Evolutionary conservation across 2,888 invertebrate species (phyloP).

Genomic region (Balanococcus diminutus): DNA sequence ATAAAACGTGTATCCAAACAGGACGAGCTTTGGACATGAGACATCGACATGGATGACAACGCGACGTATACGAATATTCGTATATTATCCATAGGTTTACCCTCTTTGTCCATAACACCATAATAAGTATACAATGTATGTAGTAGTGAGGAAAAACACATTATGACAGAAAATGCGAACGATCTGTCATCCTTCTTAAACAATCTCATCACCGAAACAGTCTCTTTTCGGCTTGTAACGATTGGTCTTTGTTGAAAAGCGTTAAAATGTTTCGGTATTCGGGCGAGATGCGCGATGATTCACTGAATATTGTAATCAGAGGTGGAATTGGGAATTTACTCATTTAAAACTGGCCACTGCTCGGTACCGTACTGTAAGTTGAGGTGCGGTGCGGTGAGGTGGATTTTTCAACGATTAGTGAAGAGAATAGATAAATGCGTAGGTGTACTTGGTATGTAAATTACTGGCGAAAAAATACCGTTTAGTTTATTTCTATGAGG

Average conservation of each 20-base stretch:
- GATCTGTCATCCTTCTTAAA: constrained; percentile 41
- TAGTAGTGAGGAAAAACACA: constrained; percentile 29
- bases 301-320: constrained; percentile 37
- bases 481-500: background rate
- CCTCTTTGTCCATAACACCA: background rate
- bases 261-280: constrained; percentile 26
- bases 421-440: background rate
- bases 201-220: constrained; percentile 2
- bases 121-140: no score
- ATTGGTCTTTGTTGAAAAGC: constrained; percentile 9
- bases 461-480: constrained; percentile 1
- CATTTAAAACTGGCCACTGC: background rate
- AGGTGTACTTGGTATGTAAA: constrained; percentile 9
- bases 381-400: background rate
- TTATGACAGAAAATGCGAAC: background rate
- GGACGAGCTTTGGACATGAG: background rate
- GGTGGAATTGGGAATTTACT: constrained; percentile 31
- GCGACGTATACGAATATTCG: background rate
- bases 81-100: background rate
- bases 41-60: no score
- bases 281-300: constrained; percentile 19
- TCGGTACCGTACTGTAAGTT: background rate
- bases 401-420: constrained; percentile 28
- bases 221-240: background rate
- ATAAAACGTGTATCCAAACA: no score